phyloP scores from a whole-genome alignment of 2,888 invertebrate species.

The Macrosiphum euphorbiae region DNA sequence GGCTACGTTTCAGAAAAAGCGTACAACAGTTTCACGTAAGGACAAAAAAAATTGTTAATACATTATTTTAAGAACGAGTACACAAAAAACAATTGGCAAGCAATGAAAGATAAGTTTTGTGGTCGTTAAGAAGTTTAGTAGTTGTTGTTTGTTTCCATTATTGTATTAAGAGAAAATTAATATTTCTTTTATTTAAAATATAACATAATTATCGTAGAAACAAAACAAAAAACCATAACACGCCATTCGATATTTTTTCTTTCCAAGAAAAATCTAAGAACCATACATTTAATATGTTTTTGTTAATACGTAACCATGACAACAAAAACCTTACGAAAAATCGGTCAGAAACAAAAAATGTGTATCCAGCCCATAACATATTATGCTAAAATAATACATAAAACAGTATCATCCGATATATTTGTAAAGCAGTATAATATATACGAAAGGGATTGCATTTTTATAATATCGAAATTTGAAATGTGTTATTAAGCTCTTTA shows the following conservation, averaged over 20 bases:
- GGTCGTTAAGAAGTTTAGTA: neutral
- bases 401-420: neutral
- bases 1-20: slow-evolving; percentile 15
- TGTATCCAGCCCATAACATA: too few species aligned
- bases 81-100: slow-evolving; percentile 23
- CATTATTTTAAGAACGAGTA: neutral
- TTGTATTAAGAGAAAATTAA: neutral
- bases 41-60: neutral
- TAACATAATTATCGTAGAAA: neutral
- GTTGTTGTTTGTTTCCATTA: neutral
- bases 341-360: too few species aligned
- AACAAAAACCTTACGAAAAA: too few species aligned
- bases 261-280: too few species aligned
- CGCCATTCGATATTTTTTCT: too few species aligned
- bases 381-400: neutral
- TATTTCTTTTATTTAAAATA: neutral
- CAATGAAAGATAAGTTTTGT: slow-evolving; percentile 11
- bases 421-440: neutral
- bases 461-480: neutral
- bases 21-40: neutral
- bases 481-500: neutral
- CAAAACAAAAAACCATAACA: neutral
- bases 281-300: too few species aligned
- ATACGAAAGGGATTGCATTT: neutral
- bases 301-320: too few species aligned